Percentiles rank a stretch among this genome's conserved stretches.
Conservation (phyloP, 37 sponge, comb jelly and placozoan genomes). For the Crambe crambe region DNA sequence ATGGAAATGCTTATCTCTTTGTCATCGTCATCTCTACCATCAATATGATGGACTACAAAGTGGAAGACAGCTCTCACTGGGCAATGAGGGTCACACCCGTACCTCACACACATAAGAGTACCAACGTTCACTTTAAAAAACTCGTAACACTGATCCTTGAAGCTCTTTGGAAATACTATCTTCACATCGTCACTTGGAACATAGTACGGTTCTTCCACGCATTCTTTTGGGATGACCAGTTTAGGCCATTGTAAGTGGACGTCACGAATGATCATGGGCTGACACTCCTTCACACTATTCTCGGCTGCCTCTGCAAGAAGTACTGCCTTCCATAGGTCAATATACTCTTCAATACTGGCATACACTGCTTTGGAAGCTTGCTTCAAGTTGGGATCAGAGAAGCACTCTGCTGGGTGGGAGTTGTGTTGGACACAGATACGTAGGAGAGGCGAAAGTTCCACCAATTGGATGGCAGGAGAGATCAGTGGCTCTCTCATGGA, state of each 20-base stretch:
- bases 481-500: constrained; percentile 29
- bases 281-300: constrained; percentile 31
- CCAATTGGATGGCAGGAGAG: constrained; percentile 47
- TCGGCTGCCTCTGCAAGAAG: constrained; percentile 73
- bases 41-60: constrained; percentile 42
- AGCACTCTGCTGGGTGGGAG: constrained; percentile 59
- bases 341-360: constrained; percentile 36
- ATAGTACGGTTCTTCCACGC: constrained; percentile 31
- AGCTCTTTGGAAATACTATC: constrained; percentile 11
- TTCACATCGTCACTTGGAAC: constrained; percentile 1
- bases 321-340: constrained; percentile 55
- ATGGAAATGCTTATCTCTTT: background rate
- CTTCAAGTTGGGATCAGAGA: constrained; percentile 36
- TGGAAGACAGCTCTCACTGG: constrained; percentile 57
- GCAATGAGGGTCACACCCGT: constrained; percentile 1
- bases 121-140: constrained; percentile 57
- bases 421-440: constrained; percentile 70
- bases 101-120: constrained; percentile 69
- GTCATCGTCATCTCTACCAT: background rate
- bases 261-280: constrained; percentile 24
- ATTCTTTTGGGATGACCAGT: constrained; percentile 21
- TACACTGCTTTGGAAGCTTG: constrained; percentile 52
- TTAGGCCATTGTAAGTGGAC: constrained; percentile 65
- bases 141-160: constrained; percentile 2
- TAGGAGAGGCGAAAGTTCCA: constrained; percentile 43